phyloP scores from a whole-genome alignment of 2,113 vertebrate genomes.

The Cariama cristata region DNA sequence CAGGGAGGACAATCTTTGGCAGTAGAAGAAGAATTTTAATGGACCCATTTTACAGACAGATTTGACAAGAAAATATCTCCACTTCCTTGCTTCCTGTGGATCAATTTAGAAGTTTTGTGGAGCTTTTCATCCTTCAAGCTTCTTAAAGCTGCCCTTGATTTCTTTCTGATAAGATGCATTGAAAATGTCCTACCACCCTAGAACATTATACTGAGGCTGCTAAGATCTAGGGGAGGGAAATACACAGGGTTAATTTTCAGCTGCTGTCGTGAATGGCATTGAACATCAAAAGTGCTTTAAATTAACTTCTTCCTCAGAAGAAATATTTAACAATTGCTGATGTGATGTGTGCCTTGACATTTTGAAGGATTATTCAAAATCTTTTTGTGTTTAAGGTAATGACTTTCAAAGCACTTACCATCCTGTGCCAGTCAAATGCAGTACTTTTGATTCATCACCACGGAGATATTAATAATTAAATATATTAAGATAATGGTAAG shows the following conservation, averaged over 20 bases:
- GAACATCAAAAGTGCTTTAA: slow-evolving; percentile 64
- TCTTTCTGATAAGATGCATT: slow-evolving; percentile 41
- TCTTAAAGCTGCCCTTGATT: slow-evolving; percentile 42
- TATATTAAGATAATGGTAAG: slow-evolving; percentile 52
- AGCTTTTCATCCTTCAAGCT: slow-evolving; percentile 40
- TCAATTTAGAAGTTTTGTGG: neutral
- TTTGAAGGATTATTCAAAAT: slow-evolving; percentile 79
- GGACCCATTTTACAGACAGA: neutral
- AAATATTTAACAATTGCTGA: slow-evolving; percentile 75
- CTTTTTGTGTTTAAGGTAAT: slow-evolving; percentile 77
- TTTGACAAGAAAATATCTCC: slow-evolving; percentile 20
- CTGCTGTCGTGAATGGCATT: slow-evolving; percentile 10
- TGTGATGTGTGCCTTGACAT: slow-evolving; percentile 67
- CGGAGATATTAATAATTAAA: slow-evolving; percentile 65
- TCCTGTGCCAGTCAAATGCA: slow-evolving; percentile 72
- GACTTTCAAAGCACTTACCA: slow-evolving; percentile 73
- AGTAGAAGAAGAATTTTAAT: slow-evolving; percentile 24
- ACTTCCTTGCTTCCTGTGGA: neutral
- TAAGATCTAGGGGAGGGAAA: slow-evolving; percentile 19
- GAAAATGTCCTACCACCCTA: slow-evolving; percentile 3
- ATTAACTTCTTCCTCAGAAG: slow-evolving; percentile 70
- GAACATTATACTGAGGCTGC: neutral
- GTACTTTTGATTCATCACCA: slow-evolving; percentile 66
- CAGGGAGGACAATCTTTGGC: neutral
- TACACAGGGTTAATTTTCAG: slow-evolving; percentile 44